Evolutionary conservation across 1,140 invertebrate genomes (phyloP), one percentile per base, ranked within the genome.

Genomic region (Scaptomyza graminum): DNA sequence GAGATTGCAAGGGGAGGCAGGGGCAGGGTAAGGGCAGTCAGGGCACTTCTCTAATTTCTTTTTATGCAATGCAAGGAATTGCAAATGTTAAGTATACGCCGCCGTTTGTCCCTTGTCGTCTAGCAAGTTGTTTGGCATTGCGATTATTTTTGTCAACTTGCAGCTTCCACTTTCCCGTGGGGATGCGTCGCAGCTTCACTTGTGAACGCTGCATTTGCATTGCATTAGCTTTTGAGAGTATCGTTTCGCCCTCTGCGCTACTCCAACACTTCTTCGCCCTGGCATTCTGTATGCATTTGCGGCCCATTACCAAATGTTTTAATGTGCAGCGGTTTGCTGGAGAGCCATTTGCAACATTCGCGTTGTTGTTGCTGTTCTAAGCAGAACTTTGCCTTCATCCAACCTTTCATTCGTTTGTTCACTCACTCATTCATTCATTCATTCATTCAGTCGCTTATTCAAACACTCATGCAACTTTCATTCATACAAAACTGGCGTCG

Each of bases 401-500:
- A 55, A 49, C 41, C 67, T 46, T 28, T 82, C 79, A 75, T 55
- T 74, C 74, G 74, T 46, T 84, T 22, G 18, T 22, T 22, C 18
- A 22, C 18, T 22, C 18, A 1, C 18, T 22, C 18, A 22, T 22
- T 22, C 18, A 22, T 22, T 22, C 81, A 84, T 70, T 77, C 77
- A 87, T 66, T 84, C 80, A 79, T 74, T 76, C 83, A 72, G 72
- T 81, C 74, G 77, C 62, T 85, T 75, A 64, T 64, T 70, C 71
- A 77, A 60, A 61, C 82, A 85, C 81, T 87, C 81, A 73, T 81
- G 78, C 82, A 85, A 85, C 82, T 85, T 85, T 85, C 78, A 85
- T 85, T 85, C 82, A 85, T 82, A 78, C 66, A 81, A 85, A 85
- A 43, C 51, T 57, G 46, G 46, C 57, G 65, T 74, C 39, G 71